Evolutionary conservation across 92 coral and sea anemone species (phyloP), one percentile per base, ranked within the genome.

Genomic region (Heliopora coerulea): DNA sequence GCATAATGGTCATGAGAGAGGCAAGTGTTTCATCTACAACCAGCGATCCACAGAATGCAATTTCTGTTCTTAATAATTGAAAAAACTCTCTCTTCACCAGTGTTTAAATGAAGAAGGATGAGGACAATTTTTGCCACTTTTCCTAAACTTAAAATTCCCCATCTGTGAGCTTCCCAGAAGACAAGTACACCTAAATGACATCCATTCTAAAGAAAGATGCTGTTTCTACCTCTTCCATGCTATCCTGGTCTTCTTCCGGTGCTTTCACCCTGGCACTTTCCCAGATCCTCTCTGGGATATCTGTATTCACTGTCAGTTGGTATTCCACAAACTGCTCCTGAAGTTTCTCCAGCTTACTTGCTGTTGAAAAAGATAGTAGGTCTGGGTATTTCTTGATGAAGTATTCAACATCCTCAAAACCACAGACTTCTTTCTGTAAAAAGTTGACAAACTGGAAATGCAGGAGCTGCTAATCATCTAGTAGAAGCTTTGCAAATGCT

Each of bases 401-500:
- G 69, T 73, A 75, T 58, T 82, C 68, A 35, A 75, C 82, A 74
- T 75, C 78, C 34, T 75, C 86, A 82, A 82, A 54, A 7, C 62
- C 49, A 25, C 74, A 75, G 62, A 33, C 46, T 26, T 81, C 80
- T 40, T 65, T 74, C 75, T 81, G 78, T 59, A 79, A 79, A 67
- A 79, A 67, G 85, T 74, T 56, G 39, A 81, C 68, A 81, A 63
- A 74, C 61, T 73, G 64, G 27, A 63, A 62, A 75, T 68, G 79
- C 72, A 54, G 60, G 54, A 67, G 75, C 70, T 60, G 49, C 37
- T 75, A 62, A 30, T 67, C 72, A 54, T 76, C 62, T 28, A 66
- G 59, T 59, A 78, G 85, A 73, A 81, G 85, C 84, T 80, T 80
- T 60, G 79, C 57, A 27, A 74, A 35, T 30, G 85, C 81, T 62